phyloP scores from a whole-genome alignment of 2,797 vertebrate genomes.

The Tauraco hartlaubi region DNA sequence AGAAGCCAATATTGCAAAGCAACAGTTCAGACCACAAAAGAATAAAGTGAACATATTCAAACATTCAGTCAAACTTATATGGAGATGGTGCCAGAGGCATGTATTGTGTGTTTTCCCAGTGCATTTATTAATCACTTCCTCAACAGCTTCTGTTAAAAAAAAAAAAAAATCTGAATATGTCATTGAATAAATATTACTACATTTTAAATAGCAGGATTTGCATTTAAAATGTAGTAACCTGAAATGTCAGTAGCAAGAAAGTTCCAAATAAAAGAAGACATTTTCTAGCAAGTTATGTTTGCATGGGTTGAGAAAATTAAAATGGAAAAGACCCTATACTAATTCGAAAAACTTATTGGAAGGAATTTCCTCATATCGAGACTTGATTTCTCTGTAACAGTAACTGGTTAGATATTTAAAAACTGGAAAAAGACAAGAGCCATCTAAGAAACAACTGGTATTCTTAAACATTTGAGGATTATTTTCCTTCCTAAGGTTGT shows the following conservation, averaged over 20 bases:
- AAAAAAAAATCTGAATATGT: background rate
- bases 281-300: background rate
- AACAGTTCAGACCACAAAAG: background rate
- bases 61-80: background rate
- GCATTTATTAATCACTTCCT: constrained; percentile 30
- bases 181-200: background rate
- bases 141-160: background rate
- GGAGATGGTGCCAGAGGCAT: background rate
- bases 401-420: background rate
- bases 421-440: background rate
- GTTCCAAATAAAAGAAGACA: background rate
- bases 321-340: background rate
- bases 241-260: background rate
- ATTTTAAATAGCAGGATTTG: background rate
- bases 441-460: background rate
- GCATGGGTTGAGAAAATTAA: background rate
- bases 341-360: background rate
- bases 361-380: background rate
- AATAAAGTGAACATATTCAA: background rate
- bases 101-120: background rate
- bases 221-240: background rate
- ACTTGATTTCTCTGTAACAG: background rate
- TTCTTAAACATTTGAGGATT: background rate
- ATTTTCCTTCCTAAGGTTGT: background rate
- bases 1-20: background rate